phyloP scores from a whole-genome alignment of 2,797 vertebrate genomes.

The Argentina silus region DNA sequence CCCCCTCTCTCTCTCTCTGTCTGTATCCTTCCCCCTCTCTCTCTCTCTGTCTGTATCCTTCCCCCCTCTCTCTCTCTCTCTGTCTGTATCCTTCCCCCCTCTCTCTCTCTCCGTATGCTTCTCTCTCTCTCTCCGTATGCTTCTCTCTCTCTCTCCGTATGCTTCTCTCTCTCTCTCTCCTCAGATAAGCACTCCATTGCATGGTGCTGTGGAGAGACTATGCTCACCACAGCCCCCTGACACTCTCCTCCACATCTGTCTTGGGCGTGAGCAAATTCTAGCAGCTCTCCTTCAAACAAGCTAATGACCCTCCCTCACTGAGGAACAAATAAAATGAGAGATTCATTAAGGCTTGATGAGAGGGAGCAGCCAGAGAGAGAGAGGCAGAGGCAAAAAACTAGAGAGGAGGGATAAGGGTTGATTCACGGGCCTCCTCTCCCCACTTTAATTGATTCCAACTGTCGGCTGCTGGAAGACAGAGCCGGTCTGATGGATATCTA shows the following conservation, averaged over 20 bases:
- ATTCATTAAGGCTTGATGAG: constrained; percentile 66
- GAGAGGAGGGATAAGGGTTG: constrained; percentile 32
- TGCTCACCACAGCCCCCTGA: not conserved
- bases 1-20: too few relatives aligned
- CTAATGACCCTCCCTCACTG: constrained; percentile 60
- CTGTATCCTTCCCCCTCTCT: too few relatives aligned
- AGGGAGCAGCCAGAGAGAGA: constrained; percentile 22
- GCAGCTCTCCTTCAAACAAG: constrained; percentile 29
- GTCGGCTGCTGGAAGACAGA: constrained; percentile 40
- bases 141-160: not conserved
- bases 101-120: too few relatives aligned
- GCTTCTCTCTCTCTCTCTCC: constrained; percentile 25
- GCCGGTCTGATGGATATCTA: constrained; percentile 68
- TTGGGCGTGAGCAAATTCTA: constrained; percentile 38
- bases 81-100: too few relatives aligned
- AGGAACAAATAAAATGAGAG: constrained; percentile 57
- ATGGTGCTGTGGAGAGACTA: not conserved
- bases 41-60: too few relatives aligned
- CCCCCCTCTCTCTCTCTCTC: too few relatives aligned
- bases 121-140: too few relatives aligned
- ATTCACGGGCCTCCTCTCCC: constrained; percentile 41
- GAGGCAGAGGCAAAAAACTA: not conserved
- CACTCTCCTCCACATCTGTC: constrained; percentile 45
- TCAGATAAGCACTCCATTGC: constrained; percentile 41
- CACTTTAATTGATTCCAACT: constrained; percentile 70